These are phyloP conservation scores for Burhinus bistriatus DNA, from an alignment of 2,113 vertebrate species.

Conservation along the genomic window DNA sequence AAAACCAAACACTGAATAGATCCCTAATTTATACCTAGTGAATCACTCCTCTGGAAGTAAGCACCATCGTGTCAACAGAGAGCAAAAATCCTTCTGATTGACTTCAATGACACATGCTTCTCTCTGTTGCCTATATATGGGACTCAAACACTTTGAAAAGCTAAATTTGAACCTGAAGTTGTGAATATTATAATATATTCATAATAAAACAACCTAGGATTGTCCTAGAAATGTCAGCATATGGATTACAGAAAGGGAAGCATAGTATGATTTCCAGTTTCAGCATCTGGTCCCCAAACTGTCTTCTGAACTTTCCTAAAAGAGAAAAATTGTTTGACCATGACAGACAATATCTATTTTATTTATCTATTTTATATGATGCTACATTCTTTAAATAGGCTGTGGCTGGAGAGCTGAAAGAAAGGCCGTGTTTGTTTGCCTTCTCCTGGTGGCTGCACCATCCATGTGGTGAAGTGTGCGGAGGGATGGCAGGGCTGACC, in stretches of 20 bases:
- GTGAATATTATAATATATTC: neutral
- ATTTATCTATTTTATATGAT: neutral
- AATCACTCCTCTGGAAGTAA: neutral
- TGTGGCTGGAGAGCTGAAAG: accelerated
- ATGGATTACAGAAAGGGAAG: neutral
- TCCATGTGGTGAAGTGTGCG: accelerated
- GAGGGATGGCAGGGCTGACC: neutral
- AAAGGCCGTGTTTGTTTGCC: neutral
- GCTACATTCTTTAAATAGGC: neutral
- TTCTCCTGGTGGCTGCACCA: neutral
- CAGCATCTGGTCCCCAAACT: neutral
- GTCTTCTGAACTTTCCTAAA: neutral
- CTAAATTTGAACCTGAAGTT: neutral
- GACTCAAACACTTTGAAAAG: neutral
- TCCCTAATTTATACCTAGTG: neutral
- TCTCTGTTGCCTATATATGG: neutral
- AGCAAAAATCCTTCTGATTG: neutral
- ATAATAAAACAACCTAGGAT: neutral
- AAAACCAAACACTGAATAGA: neutral
- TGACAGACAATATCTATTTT: neutral
- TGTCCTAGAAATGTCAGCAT: neutral
- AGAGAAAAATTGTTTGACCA: neutral
- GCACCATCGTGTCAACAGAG: neutral
- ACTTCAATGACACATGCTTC: neutral
- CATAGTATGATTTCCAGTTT: neutral